These are phyloP conservation scores for Oscheius sp. DNA, from an alignment of 1,140 invertebrate genomes.

Conservation along the genomic window DNA sequence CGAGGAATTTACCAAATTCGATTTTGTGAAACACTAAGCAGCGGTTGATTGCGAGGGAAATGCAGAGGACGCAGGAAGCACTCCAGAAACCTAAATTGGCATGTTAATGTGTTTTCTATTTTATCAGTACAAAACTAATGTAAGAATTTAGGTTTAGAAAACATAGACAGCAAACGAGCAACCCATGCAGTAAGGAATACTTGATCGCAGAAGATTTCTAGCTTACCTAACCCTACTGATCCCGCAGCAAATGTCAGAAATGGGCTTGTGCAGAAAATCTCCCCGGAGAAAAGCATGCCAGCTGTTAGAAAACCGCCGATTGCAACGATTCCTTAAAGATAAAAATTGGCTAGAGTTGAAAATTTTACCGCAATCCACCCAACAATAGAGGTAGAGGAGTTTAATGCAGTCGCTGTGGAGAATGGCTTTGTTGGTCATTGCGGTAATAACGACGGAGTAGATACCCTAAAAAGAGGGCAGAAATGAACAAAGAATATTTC, in stretches of 20 bases:
- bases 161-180: too few species aligned
- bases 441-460: background rate
- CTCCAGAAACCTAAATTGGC: slow-evolving; percentile 1
- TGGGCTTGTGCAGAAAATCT: background rate
- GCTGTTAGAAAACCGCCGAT: too few species aligned
- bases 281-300: background rate
- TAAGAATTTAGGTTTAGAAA: too few species aligned
- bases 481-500: background rate
- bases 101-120: too few species aligned
- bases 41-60: background rate
- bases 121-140: too few species aligned
- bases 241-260: background rate
- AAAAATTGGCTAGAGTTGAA: background rate
- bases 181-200: too few species aligned
- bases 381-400: background rate
- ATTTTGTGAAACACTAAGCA: background rate
- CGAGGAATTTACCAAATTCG: background rate
- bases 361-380: background rate
- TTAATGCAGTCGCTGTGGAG: background rate
- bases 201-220: background rate
- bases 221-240: background rate
- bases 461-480: background rate
- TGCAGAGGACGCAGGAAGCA: background rate
- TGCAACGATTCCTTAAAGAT: too few species aligned
- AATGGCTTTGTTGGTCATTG: background rate